phyloP scores from a whole-genome alignment of 2,888 invertebrate species.

The Nineta flava region DNA sequence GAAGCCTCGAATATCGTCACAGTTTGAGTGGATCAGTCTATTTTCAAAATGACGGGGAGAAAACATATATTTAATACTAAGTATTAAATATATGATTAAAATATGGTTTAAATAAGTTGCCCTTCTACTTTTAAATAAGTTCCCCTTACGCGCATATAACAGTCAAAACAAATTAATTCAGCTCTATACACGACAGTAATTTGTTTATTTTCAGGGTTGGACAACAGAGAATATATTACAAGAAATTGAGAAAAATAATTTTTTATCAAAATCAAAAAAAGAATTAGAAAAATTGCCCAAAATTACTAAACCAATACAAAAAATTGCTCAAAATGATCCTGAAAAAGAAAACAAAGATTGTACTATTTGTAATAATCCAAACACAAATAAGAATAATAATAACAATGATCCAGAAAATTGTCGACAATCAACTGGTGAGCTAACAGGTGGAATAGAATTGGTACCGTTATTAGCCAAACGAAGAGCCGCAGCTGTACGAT shows the following conservation, averaged over 20 bases:
- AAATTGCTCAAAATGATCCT: neutral
- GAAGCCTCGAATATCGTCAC: no score
- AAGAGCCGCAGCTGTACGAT: constrained; percentile 35
- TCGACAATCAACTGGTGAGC: constrained; percentile 14
- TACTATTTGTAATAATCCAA: neutral
- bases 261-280: constrained; percentile 10
- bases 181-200: no score
- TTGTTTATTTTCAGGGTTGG: constrained; percentile 28
- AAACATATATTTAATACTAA: no score
- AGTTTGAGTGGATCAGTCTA: no score
- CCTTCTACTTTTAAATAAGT: no score
- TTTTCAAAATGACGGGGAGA: no score
- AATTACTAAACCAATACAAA: constrained; percentile 18
- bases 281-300: constrained; percentile 30
- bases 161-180: no score
- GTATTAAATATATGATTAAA: no score
- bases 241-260: constrained; percentile 18
- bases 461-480: constrained; percentile 58
- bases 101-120: no score
- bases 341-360: neutral
- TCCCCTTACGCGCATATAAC: no score
- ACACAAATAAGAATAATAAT: constrained; percentile 23
- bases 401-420: constrained; percentile 17
- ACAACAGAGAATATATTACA: constrained; percentile 24
- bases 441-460: constrained; percentile 47